Evolutionary conservation across 2,113 vertebrate species (phyloP).

Genomic region (Onychorhynchus coronatus): DNA sequence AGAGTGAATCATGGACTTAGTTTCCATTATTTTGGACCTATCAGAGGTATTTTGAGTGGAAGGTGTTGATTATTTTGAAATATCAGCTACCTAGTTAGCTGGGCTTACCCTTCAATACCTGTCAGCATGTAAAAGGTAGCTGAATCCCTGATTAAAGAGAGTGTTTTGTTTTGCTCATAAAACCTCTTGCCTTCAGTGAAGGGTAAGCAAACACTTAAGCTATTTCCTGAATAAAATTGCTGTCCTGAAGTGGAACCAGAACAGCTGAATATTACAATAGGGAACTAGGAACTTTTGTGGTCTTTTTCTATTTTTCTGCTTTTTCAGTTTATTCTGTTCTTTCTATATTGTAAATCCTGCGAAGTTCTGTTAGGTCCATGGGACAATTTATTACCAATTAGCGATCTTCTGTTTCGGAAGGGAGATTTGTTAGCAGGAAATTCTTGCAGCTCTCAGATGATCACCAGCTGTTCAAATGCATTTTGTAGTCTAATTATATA

Average conservation of each 20-base stretch:
- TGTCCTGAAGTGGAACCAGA: background rate
- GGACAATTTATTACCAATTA: background rate
- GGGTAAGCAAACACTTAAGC: background rate
- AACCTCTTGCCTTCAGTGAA: background rate
- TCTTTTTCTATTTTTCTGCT: background rate
- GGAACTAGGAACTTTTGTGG: background rate
- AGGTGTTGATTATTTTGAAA: background rate
- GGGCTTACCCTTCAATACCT: background rate
- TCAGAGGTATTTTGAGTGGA: background rate
- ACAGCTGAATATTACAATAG: background rate
- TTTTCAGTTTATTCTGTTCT: background rate
- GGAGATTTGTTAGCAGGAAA: constrained; percentile 6
- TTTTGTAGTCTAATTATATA: background rate
- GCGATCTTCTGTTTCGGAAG: background rate
- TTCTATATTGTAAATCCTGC: background rate
- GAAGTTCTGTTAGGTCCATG: background rate
- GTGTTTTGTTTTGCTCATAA: background rate
- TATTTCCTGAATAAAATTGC: background rate
- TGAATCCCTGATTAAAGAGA: background rate
- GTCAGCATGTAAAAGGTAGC: background rate
- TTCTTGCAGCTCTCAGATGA: background rate
- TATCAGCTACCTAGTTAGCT: background rate
- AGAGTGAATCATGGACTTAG: background rate
- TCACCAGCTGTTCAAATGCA: background rate
- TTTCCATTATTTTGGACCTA: background rate